A percentile compares a stretch with the other conserved stretches of the same genome.
phyloP scores from a whole-genome alignment of 2,113 vertebrate species.

The Loxodonta africana region DNA sequence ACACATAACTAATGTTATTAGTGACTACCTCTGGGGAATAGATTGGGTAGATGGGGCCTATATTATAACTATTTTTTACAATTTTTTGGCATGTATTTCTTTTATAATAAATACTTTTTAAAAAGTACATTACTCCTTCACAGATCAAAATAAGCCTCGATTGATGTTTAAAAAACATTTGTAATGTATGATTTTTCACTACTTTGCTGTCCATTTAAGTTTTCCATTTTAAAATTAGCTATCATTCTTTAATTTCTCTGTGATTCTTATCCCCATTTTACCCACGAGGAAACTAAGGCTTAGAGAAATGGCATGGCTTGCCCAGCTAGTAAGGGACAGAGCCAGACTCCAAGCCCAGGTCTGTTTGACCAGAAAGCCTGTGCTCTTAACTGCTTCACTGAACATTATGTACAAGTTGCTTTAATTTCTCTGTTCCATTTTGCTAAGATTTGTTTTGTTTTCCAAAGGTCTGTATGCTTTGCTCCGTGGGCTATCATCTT shows the following conservation, averaged over 20 bases:
- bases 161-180: constrained; percentile 9
- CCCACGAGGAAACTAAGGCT: background rate
- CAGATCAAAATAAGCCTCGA: background rate
- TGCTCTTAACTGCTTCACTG: background rate
- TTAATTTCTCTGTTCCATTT: background rate
- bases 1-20: background rate
- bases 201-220: background rate
- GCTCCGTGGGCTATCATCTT: constrained; percentile 96
- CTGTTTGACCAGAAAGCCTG: background rate
- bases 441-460: background rate
- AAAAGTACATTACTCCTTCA: constrained; percentile 8
- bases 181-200: background rate
- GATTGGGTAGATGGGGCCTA: background rate
- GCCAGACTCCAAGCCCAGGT: background rate
- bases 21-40: background rate
- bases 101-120: background rate
- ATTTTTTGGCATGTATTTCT: background rate
- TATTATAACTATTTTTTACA: background rate
- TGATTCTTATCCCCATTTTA: background rate
- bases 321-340: background rate
- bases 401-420: background rate
- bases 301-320: background rate
- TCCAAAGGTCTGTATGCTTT: constrained; percentile 96
- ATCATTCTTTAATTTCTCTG: background rate
- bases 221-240: background rate